Conservation (phyloP, 2,888 invertebrate genomes). For the Hypsopygia costalis region DNA sequence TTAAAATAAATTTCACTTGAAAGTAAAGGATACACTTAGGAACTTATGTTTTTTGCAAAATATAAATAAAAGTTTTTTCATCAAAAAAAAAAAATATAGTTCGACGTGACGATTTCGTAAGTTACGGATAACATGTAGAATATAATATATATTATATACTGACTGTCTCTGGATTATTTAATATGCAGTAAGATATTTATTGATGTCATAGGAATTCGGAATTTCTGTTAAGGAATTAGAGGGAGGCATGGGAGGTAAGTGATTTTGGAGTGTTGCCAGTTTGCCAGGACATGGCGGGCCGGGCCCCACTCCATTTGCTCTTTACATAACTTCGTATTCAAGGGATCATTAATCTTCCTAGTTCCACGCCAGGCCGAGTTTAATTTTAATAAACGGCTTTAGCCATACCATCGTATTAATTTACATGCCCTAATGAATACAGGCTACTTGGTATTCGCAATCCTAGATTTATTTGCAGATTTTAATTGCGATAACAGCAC, state of each 20-base stretch:
- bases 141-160: too few species aligned
- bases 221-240: conserved; percentile 56
- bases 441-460: conserved; percentile 45
- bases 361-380: conserved; percentile 73
- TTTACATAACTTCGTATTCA: conserved; percentile 78
- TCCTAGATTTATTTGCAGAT: conserved; percentile 39
- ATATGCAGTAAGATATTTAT: too few species aligned
- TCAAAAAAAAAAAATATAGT: too few species aligned
- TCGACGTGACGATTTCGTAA: too few species aligned
- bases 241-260: conserved; percentile 72
- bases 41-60: too few species aligned
- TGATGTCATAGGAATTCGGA: too few species aligned
- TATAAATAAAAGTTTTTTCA: too few species aligned
- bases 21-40: too few species aligned
- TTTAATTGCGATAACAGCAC: conserved; percentile 29
- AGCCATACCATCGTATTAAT: conserved; percentile 64
- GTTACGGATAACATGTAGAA: too few species aligned
- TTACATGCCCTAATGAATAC: conserved; percentile 62
- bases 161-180: too few species aligned
- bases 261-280: conserved; percentile 76
- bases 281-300: conserved; percentile 67
- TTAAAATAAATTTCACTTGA: too few species aligned
- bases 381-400: conserved; percentile 78
- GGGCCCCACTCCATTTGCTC: conserved; percentile 72
- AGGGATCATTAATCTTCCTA: conserved; percentile 78